Conservation (phyloP, 2,797 vertebrate species). For the Melanitta fusca region DNA sequence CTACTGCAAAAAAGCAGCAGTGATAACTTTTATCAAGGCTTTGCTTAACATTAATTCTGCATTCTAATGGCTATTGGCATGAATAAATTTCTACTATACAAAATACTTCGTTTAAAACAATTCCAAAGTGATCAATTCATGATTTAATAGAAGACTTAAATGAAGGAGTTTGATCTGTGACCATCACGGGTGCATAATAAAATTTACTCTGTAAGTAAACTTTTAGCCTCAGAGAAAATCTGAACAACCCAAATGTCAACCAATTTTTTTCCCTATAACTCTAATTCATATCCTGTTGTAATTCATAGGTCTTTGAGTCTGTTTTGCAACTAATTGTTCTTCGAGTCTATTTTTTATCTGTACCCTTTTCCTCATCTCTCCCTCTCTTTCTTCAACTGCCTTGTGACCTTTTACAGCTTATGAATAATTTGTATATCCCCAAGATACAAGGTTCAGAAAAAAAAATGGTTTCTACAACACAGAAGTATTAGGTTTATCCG, state of each 20-base stretch:
- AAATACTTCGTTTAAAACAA: background rate
- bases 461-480: conserved; percentile 6
- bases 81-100: background rate
- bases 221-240: background rate
- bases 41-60: background rate
- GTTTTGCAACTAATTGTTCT: conserved; percentile 22
- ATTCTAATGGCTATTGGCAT: background rate
- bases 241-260: conserved; percentile 29
- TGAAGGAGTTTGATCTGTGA: background rate
- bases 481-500: conserved; percentile 25
- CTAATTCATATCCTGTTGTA: conserved; percentile 1
- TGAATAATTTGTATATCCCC: conserved; percentile 66
- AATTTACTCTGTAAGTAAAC: background rate
- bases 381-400: background rate
- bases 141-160: background rate
- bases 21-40: background rate
- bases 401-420: conserved; percentile 61
- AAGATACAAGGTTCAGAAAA: conserved; percentile 34
- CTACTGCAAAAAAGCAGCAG: background rate
- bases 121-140: background rate
- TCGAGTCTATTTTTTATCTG: conserved; percentile 29
- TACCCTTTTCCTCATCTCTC: conserved; percentile 42
- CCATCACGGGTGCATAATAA: background rate
- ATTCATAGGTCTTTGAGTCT: background rate
- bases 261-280: background rate